Percentiles rank a stretch among this genome's conserved stretches.
phyloP scores from a whole-genome alignment of 2,888 invertebrate genomes.

The Cepaea hortensis region DNA sequence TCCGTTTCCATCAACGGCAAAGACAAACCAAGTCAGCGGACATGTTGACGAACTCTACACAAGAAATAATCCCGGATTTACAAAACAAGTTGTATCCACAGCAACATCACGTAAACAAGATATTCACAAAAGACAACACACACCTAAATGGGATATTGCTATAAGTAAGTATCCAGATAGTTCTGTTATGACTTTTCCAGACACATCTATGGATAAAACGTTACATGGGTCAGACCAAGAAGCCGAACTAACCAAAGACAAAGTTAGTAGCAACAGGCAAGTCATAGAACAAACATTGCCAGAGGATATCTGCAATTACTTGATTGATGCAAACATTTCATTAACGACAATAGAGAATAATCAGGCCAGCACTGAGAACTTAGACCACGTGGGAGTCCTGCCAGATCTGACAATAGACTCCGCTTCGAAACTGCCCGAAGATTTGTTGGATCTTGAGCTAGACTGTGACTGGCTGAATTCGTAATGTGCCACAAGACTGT shows the following conservation, averaged over 20 bases:
- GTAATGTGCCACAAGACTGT: too few species aligned
- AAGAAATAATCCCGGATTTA: not conserved
- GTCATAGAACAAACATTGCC: not conserved
- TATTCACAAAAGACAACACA: not conserved
- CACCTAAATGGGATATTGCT: not conserved
- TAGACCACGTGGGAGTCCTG: not conserved
- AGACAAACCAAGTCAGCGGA: not conserved
- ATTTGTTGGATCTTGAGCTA: slow-evolving; percentile 13
- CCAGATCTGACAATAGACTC: not conserved
- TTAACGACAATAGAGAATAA: not conserved
- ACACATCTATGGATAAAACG: not conserved
- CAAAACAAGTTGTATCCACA: not conserved
- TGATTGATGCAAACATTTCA: not conserved
- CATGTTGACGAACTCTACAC: not conserved
- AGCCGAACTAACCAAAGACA: not conserved
- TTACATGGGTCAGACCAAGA: not conserved
- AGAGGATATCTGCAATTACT: not conserved
- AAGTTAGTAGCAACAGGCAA: not conserved
- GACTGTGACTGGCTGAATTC: not conserved
- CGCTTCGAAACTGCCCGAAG: slow-evolving; percentile 12
- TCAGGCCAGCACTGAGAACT: not conserved
- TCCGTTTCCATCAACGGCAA: not conserved
- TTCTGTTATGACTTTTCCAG: not conserved
- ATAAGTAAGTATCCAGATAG: not conserved
- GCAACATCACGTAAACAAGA: not conserved